Conservation (phyloP, 2,797 vertebrate genomes). For the Poeciliopsis paucimaculata region DNA sequence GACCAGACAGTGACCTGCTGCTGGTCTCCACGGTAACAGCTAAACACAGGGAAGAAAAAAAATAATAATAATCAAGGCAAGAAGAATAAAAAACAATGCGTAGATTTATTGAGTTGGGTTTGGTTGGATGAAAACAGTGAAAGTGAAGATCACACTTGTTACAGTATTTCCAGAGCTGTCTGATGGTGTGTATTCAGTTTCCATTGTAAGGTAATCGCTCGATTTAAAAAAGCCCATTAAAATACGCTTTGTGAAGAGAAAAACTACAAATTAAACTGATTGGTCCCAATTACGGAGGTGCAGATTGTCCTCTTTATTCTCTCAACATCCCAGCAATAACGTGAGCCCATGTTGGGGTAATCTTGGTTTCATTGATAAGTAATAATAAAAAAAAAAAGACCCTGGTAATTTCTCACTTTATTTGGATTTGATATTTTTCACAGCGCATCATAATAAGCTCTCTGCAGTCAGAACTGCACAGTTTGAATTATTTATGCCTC, state of each 20-base stretch:
- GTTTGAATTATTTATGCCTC: neutral
- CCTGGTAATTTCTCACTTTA: neutral
- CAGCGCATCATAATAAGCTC: neutral
- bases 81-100: too few species aligned
- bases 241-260: neutral
- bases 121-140: neutral
- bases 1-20: neutral
- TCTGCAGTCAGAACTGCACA: neutral
- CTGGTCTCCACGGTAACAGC: neutral
- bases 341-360: neutral
- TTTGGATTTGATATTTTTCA: neutral
- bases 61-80: neutral
- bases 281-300: neutral
- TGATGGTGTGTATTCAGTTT: neutral
- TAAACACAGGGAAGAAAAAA: neutral
- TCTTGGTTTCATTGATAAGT: neutral
- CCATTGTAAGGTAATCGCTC: neutral
- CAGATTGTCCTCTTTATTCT: neutral
- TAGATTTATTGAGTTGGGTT: neutral
- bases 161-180: neutral
- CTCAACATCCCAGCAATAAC: neutral
- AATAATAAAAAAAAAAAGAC: neutral
- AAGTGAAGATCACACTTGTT: neutral
- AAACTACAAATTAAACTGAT: conserved; percentile 14
- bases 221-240: neutral